Evolutionary conservation across 2,797 vertebrate genomes (phyloP).

Genomic region (Pogonophryne albipinna): DNA sequence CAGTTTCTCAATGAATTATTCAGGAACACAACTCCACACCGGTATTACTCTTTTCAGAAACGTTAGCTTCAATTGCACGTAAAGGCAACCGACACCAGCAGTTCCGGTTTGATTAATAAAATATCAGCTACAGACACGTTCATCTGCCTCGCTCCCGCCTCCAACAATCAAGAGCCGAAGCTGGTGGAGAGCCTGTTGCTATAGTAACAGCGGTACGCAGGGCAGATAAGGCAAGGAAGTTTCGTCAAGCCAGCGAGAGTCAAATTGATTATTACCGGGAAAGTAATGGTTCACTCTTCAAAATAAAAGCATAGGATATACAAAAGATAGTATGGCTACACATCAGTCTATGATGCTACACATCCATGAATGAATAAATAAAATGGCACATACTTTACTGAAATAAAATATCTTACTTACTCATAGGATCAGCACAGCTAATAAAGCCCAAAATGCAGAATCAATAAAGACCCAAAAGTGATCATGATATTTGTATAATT

Average conservation of each 20-base stretch:
- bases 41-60: constrained; percentile 4
- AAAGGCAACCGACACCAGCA: background rate
- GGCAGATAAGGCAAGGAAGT: constrained; percentile 27
- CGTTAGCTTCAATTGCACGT: background rate
- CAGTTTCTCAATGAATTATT: constrained; percentile 56
- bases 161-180: constrained; percentile 23
- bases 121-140: background rate
- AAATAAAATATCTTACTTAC: background rate
- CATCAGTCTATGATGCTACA: too few relatives aligned
- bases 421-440: background rate
- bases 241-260: constrained; percentile 8
- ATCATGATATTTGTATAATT: background rate
- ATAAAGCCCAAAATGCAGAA: background rate
- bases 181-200: constrained; percentile 72
- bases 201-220: constrained; percentile 71
- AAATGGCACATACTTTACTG: background rate
- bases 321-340: background rate
- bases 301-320: constrained; percentile 27
- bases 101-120: background rate
- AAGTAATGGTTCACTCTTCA: background rate
- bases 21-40: background rate
- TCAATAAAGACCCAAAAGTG: background rate
- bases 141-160: constrained; percentile 2
- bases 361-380: background rate
- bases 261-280: background rate